Evolutionary conservation across 2,113 vertebrate genomes (phyloP), one percentile per base, ranked within the genome.

Genomic region (Amazona guildingii): DNA sequence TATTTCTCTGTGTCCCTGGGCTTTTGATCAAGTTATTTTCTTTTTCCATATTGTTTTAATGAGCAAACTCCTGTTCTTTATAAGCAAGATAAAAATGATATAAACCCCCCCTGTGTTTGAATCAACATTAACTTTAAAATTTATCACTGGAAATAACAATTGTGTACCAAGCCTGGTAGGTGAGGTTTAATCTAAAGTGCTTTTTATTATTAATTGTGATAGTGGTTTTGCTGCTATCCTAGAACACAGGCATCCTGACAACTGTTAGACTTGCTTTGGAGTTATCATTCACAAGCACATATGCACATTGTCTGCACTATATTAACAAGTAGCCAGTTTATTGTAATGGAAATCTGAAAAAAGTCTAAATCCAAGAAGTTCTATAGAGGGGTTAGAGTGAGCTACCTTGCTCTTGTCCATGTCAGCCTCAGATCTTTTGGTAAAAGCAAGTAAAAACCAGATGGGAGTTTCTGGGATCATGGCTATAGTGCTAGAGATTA

Each of bases 1-100:
- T 51, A 90, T 90, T 94, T 86, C 83, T 87, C 72, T 80, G 28
- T 83, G 46, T 83, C 88, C 88, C 67, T 91, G 19, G 74, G 80
- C 55, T 88, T 86, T 94, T 95, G 95, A 73, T 96, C 77, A 96
- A 78, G 73, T 92, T 85, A 85, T 96, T 97, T 96, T 78, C 43
- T 93, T 86, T 88, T 95, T 91, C 73, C 24, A 19, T 88, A 70
- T 90, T 37, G 54, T 92, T 57, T 59, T 96, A 97, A 96, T 90
- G 88, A 96, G 69, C 54, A 88, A 86, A 44, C 11, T 92, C 39
- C 51, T 79, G 14, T 78, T 57, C 37, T 44, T 67, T n/a, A 69
- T 24, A 68, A 88, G 21, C 10, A 76, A 87, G 70, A 76, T 43
- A 67, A 66, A 87, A n/a, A 7, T n/a, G 62, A 57, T 33, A 57